Conservation (phyloP, 2,113 vertebrate species). For the Peromyscus leucopus region DNA sequence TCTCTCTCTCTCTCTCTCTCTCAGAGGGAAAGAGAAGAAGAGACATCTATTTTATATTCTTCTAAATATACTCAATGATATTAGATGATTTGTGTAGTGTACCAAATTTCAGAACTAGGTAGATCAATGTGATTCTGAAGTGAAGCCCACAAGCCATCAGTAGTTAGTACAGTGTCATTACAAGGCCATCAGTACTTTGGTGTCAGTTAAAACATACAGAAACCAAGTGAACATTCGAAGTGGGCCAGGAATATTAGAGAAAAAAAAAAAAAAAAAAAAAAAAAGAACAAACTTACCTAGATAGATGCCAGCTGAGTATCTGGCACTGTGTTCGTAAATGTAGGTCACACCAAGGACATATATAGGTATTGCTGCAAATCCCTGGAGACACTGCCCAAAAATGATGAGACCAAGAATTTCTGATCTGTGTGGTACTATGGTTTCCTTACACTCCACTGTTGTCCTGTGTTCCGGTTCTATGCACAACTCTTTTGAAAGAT, state of each 20-base stretch:
- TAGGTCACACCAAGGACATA: constrained; percentile 86
- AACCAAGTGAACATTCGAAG: background rate
- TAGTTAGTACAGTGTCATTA: background rate
- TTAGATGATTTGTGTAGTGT: background rate
- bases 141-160: background rate
- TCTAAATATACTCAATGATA: background rate
- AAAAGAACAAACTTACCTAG: constrained; percentile 84
- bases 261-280: background rate
- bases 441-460: constrained; percentile 61
- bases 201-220: background rate
- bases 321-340: constrained; percentile 85
- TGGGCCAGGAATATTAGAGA: background rate
- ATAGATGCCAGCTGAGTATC: constrained; percentile 86
- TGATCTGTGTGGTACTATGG: constrained; percentile 1
- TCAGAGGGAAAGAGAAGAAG: background rate
- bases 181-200: background rate
- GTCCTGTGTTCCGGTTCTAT: background rate
- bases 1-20: background rate
- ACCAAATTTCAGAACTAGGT: background rate
- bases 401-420: constrained; percentile 84
- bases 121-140: background rate
- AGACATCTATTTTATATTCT: background rate
- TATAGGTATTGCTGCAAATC: constrained; percentile 86
- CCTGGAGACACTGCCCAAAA: constrained; percentile 85
- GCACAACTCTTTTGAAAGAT: constrained; percentile 84